Evolutionary conservation across 2,888 invertebrate genomes (phyloP).

Genomic region (Tyria jacobaeae): DNA sequence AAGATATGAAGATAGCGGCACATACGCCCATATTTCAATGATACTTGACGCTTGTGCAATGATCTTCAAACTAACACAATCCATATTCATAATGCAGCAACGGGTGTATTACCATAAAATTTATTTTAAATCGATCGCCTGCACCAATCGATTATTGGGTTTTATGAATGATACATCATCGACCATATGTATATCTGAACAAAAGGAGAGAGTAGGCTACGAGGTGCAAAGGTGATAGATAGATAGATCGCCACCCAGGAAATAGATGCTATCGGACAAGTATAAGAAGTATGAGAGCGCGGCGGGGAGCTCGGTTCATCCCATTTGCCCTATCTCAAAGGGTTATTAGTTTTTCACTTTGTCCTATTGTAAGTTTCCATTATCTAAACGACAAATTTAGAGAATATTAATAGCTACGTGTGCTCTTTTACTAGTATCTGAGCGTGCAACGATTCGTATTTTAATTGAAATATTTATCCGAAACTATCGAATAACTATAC

Average conservation of each 20-base stretch:
- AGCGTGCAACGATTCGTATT: too few relatives aligned
- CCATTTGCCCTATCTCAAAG: constrained; percentile 55
- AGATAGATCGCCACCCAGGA: constrained; percentile 69
- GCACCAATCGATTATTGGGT: constrained; percentile 38
- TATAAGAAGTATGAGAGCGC: constrained; percentile 58
- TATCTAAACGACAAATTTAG: constrained; percentile 23
- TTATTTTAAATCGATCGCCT: constrained; percentile 65
- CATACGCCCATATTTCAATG: constrained; percentile 65
- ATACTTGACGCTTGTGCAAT: constrained; percentile 75
- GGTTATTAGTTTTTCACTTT: constrained; percentile 46
- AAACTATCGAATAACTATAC: too few relatives aligned
- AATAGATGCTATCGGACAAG: constrained; percentile 68
- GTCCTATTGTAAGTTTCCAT: constrained; percentile 42
- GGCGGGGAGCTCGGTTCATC: constrained; percentile 60
- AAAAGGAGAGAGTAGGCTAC: constrained; percentile 71
- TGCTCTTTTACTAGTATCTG: too few relatives aligned
- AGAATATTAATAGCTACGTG: too few relatives aligned
- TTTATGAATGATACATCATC: constrained; percentile 48
- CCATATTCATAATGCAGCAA: constrained; percentile 65
- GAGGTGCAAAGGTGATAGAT: constrained; percentile 63
- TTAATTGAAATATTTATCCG: too few relatives aligned
- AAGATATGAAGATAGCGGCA: constrained; percentile 55
- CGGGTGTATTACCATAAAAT: constrained; percentile 75
- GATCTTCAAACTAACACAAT: constrained; percentile 66
- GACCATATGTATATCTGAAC: constrained; percentile 54